A percentile compares a stretch with the other conserved stretches of the same genome.
phyloP scores from a whole-genome alignment of 2,797 vertebrate species.

The Onychomys arenicola region DNA sequence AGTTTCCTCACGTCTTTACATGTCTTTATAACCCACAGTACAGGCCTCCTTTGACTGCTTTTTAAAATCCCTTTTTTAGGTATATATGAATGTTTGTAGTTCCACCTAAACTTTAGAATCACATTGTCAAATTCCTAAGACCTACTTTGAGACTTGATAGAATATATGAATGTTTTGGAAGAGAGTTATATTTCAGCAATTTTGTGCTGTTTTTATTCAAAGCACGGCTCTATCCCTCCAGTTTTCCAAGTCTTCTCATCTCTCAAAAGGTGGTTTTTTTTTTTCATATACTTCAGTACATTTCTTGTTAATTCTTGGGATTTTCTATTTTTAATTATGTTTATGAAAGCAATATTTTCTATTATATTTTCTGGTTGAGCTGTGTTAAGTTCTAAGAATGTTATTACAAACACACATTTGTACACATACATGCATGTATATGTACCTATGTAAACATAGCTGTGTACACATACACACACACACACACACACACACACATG shows the following conservation, averaged over 20 bases:
- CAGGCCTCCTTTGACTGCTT: background rate
- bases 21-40: background rate
- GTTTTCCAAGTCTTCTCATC: slow-evolving; percentile 13
- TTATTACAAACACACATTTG: background rate
- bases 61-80: slow-evolving; percentile 35
- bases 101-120: slow-evolving; percentile 31
- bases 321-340: slow-evolving; percentile 10
- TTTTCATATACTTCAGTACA: background rate
- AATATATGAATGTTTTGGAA: slow-evolving; percentile 37
- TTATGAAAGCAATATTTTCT: slow-evolving; percentile 25
- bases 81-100: slow-evolving; percentile 33
- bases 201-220: slow-evolving; percentile 27
- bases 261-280: background rate
- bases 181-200: slow-evolving; percentile 29
- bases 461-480: background rate
- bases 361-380: slow-evolving; percentile 42
- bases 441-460: background rate
- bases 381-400: slow-evolving; percentile 1
- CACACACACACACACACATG: background rate
- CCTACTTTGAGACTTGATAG: background rate
- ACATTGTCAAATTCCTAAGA: slow-evolving; percentile 42
- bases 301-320: slow-evolving; percentile 42
- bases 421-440: background rate
- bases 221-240: slow-evolving; percentile 12
- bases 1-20: background rate